A percentile compares a stretch with the other conserved stretches of the same genome.
Evolutionary conservation across 2,797 vertebrate species (phyloP).

Genomic region (Synaphobranchus kaupii): DNA sequence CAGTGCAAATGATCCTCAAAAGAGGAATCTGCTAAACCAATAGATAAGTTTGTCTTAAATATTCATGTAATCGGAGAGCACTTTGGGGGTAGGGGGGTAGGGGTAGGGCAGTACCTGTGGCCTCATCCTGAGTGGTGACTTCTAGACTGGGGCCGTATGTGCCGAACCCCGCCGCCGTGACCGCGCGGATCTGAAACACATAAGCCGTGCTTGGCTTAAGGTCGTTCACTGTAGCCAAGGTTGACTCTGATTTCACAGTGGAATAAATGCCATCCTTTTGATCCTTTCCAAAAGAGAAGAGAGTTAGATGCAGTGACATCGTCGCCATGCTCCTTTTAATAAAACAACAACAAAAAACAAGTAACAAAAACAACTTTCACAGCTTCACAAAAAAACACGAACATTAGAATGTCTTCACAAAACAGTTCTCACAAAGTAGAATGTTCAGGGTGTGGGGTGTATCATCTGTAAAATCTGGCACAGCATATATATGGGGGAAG

Average conservation of each 20-base stretch:
- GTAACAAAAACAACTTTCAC: not conserved
- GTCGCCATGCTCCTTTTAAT: not conserved
- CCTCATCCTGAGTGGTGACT: constrained; percentile 93
- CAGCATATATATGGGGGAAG: not conserved
- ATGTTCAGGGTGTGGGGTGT: not conserved
- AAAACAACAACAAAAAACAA: not conserved
- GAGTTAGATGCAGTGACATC: constrained; percentile 16
- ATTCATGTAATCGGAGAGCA: not conserved
- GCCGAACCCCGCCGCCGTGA: constrained; percentile 93
- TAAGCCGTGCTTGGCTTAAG: constrained; percentile 95
- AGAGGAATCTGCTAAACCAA: too few species aligned
- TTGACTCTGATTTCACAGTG: constrained; percentile 91
- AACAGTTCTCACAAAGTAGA: not conserved
- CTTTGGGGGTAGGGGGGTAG: not conserved
- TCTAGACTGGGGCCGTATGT: constrained; percentile 91
- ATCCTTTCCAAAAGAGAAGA: constrained; percentile 72
- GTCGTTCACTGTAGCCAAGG: constrained; percentile 92
- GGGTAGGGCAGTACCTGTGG: constrained; percentile 81
- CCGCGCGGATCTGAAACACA: constrained; percentile 96
- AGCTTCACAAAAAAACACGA: constrained; percentile 42
- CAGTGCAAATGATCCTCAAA: too few species aligned
- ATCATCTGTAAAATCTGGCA: constrained; percentile 33
- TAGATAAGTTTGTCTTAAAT: too few species aligned
- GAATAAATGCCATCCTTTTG: constrained; percentile 95
- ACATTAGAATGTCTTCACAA: not conserved